A percentile compares a stretch with the other conserved stretches of the same genome.
These are phyloP conservation scores for Elachura formosa DNA, from an alignment of 2,113 vertebrate genomes.

Conservation along the genomic window DNA sequence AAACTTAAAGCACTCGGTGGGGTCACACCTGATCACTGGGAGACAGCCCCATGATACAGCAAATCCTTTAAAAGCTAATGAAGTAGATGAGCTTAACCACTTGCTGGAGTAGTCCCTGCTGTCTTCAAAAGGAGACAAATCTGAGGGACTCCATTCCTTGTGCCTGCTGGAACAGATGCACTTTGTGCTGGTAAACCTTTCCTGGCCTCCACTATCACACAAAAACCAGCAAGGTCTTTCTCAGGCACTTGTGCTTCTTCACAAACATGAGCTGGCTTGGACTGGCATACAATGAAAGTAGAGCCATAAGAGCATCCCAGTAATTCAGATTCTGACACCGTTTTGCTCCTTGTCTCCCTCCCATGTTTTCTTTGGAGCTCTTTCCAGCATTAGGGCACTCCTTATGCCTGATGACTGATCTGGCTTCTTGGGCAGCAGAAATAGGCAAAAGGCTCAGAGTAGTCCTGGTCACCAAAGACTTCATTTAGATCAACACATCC, in stretches of 20 bases:
- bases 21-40: not conserved
- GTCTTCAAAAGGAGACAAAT: slow-evolving; percentile 5
- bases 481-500: not conserved
- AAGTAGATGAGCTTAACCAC: not conserved
- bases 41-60: not conserved
- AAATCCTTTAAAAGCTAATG: not conserved
- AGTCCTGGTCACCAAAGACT: not conserved
- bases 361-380: not conserved
- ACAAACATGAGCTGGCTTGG: rapidly evolving
- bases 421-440: not conserved
- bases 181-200: not conserved
- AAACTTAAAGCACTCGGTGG: not conserved
- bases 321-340: not conserved
- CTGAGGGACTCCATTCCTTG: not conserved
- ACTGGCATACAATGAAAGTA: rapidly evolving
- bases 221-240: not conserved
- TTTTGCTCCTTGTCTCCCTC: not conserved
- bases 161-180: not conserved
- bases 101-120: not conserved
- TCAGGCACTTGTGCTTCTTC: not conserved
- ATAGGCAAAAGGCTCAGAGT: not conserved
- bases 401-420: not conserved
- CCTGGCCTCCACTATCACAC: not conserved
- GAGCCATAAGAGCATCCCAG: rapidly evolving
- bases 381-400: not conserved